A percentile compares a stretch with the other conserved stretches of the same genome.
Conservation (phyloP, 1,140 invertebrate genomes). For the Drosophila elegans region DNA sequence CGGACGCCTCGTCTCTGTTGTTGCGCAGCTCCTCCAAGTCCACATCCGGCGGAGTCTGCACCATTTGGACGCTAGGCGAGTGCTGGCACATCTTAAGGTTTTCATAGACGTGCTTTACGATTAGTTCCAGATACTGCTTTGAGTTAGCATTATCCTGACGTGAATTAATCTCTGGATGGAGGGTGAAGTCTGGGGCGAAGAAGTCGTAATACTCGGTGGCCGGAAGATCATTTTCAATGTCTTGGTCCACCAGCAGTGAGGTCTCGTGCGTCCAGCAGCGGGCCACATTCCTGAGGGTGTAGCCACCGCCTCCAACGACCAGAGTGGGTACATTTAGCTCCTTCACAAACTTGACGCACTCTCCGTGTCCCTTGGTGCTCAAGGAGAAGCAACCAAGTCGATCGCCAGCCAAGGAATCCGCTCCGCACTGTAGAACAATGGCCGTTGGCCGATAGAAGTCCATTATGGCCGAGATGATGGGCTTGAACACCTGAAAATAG, state of each 20-base stretch:
- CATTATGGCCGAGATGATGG: conserved; percentile 97
- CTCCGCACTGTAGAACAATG: conserved; percentile 99
- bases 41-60: conserved; percentile 93
- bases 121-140: conserved; percentile 95
- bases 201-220: conserved; percentile 98
- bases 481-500: conserved; percentile 97
- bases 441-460: conserved; percentile 98
- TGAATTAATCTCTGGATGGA: conserved; percentile 94
- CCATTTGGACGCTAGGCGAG: conserved; percentile 96
- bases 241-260: conserved; percentile 95
- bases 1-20: conserved; percentile 90
- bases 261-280: conserved; percentile 99
- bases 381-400: conserved; percentile 89
- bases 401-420: conserved; percentile 98
- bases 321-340: conserved; percentile 96
- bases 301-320: conserved; percentile 93
- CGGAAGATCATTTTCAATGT: conserved; percentile 96
- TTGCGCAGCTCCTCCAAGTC: conserved; percentile 89
- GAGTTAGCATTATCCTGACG: conserved; percentile 95
- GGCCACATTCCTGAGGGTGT: conserved; percentile 98
- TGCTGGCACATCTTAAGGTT: conserved; percentile 96
- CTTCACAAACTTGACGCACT: conserved; percentile 98
- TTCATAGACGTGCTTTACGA: conserved; percentile 93
- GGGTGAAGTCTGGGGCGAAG: conserved; percentile 97
- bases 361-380: conserved; percentile 92